These are phyloP conservation scores for Brienomyrus brachyistius DNA, from an alignment of 2,113 vertebrate species.

Conservation along the genomic window DNA sequence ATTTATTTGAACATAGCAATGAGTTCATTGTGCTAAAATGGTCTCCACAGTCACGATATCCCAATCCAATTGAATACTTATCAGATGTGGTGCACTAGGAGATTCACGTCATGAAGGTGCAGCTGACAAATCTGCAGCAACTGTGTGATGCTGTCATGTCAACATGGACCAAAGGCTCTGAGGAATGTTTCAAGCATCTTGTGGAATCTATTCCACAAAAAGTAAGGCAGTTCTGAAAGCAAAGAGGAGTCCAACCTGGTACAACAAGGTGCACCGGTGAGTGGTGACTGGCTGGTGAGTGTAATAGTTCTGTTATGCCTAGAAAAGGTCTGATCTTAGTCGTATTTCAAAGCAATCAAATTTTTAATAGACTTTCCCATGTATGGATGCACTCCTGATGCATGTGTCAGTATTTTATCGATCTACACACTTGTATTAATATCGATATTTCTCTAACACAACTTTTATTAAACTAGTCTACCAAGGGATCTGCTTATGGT, in stretches of 20 bases:
- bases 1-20: not conserved
- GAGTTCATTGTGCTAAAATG: not conserved
- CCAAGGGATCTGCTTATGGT: not conserved
- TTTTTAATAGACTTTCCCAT: not conserved
- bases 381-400: not conserved
- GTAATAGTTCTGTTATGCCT: not conserved
- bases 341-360: not conserved
- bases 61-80: not conserved
- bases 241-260: not conserved
- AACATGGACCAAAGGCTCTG: not conserved
- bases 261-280: not conserved
- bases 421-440: not conserved
- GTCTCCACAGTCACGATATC: not conserved
- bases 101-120: not conserved
- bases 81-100: not conserved
- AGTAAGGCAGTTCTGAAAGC: not conserved
- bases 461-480: not conserved
- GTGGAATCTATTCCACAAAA: not conserved
- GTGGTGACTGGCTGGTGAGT: not conserved
- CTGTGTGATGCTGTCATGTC: not conserved
- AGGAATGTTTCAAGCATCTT: not conserved
- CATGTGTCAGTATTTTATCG: not conserved
- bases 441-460: not conserved
- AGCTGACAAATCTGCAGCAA: not conserved
- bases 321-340: not conserved